These are phyloP conservation scores for Narcine bancroftii DNA, from an alignment of 2,113 vertebrate genomes.

Conservation along the genomic window DNA sequence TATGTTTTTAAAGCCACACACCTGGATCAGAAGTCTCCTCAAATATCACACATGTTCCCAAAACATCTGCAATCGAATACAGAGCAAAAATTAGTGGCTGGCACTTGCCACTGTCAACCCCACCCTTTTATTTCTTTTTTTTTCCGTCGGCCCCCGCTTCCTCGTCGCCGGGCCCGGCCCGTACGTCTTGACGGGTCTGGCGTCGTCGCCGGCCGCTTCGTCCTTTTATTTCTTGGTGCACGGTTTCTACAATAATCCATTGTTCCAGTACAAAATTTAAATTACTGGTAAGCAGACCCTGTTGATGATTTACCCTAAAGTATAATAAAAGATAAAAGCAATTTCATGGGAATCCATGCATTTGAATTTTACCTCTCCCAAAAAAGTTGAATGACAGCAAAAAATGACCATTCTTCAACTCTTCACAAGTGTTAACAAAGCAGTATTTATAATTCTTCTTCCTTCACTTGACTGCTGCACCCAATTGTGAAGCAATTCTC, in stretches of 20 bases:
- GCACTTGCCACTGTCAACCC: no score
- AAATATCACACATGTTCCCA: constrained; percentile 85
- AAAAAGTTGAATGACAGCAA: background rate
- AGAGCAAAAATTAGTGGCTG: background rate
- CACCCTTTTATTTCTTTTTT: no score
- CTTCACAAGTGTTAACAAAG: background rate
- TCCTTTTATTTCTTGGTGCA: background rate
- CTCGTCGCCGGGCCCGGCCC: no score
- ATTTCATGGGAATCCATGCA: background rate
- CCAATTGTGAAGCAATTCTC: no score
- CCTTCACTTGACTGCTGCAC: no score
- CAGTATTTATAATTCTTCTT: no score
- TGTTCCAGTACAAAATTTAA: background rate
- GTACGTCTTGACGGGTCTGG: no score
- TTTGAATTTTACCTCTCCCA: background rate
- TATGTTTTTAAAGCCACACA: constrained; percentile 46
- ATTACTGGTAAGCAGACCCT: background rate
- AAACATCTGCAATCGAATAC: constrained; percentile 59
- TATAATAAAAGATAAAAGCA: background rate
- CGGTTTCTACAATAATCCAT: background rate
- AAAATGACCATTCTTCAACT: background rate
- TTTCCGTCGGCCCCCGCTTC: no score
- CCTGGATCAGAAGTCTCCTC: constrained; percentile 71
- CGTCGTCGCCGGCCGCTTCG: no score
- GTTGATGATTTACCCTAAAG: background rate